Evolutionary conservation across 2,113 vertebrate genomes (phyloP).

Genomic region (Neomonachus schauinslandi): DNA sequence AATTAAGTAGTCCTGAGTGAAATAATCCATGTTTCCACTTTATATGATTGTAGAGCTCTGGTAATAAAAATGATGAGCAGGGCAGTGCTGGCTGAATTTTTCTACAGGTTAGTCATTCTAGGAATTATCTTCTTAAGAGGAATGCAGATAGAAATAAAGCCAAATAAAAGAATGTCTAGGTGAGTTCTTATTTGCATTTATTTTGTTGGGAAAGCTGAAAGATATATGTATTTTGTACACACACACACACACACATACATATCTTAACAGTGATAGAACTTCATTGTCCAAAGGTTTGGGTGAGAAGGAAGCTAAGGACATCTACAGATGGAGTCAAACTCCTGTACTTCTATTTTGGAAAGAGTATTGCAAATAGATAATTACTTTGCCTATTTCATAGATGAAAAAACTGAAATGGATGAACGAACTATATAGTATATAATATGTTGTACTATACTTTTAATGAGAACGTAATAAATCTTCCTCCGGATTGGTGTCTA

Average conservation of each 20-base stretch:
- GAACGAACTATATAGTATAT: not conserved
- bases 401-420: not conserved
- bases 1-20: slow-evolving; percentile 43
- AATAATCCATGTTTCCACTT: slow-evolving; percentile 40
- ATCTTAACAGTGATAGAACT: not conserved
- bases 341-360: not conserved
- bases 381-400: not conserved
- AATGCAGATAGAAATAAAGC: not conserved
- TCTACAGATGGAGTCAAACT: not conserved
- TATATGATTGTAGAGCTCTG: not conserved
- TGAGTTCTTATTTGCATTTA: not conserved
- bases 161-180: not conserved
- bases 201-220: slow-evolving; percentile 28
- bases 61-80: not conserved
- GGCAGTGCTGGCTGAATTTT: not conserved
- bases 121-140: not conserved
- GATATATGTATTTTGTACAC: not conserved
- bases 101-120: not conserved
- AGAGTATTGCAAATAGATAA: not conserved
- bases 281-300: not conserved
- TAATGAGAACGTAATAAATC: not conserved
- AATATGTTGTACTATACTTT: not conserved
- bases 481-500: not conserved
- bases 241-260: too few species aligned
- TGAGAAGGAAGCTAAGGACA: not conserved